phyloP scores from a whole-genome alignment of 2,888 invertebrate genomes.

The Bruchidius siliquastri region DNA sequence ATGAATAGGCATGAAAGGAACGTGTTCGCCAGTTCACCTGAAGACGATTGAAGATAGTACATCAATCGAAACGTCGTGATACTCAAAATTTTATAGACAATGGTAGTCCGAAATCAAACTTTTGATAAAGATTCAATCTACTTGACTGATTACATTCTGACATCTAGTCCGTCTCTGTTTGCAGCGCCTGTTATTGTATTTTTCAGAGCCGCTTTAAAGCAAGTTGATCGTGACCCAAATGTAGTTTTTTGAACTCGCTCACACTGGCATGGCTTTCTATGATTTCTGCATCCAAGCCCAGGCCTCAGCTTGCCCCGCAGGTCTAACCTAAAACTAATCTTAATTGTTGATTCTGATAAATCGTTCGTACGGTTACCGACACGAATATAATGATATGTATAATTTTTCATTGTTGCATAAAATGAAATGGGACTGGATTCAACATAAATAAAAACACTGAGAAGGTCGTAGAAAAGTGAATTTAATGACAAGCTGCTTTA shows the following conservation, averaged over 20 bases:
- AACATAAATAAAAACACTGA: no score
- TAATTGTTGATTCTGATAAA: background rate
- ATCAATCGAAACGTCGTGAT: no score
- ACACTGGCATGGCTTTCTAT: conserved; percentile 6
- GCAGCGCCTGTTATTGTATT: conserved; percentile 8
- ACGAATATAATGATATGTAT: background rate
- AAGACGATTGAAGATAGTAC: no score
- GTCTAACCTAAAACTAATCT: background rate
- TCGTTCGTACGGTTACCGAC: background rate
- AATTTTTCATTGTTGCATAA: background rate
- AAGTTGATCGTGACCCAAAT: conserved; percentile 34
- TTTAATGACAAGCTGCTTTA: no score
- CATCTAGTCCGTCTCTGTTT: background rate
- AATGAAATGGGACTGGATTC: background rate
- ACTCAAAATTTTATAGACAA: no score
- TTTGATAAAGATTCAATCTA: no score
- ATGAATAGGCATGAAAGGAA: no score
- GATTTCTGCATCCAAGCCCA: background rate
- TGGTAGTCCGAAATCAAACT: no score
- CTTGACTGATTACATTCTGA: no score
- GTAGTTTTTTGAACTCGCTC: conserved; percentile 33
- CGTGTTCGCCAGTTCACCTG: no score
- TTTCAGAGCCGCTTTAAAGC: conserved; percentile 15
- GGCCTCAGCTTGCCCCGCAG: background rate
- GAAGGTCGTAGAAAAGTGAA: no score